These are phyloP conservation scores for Netelia fuscicornis DNA, from an alignment of 2,888 invertebrate species.

Conservation along the genomic window DNA sequence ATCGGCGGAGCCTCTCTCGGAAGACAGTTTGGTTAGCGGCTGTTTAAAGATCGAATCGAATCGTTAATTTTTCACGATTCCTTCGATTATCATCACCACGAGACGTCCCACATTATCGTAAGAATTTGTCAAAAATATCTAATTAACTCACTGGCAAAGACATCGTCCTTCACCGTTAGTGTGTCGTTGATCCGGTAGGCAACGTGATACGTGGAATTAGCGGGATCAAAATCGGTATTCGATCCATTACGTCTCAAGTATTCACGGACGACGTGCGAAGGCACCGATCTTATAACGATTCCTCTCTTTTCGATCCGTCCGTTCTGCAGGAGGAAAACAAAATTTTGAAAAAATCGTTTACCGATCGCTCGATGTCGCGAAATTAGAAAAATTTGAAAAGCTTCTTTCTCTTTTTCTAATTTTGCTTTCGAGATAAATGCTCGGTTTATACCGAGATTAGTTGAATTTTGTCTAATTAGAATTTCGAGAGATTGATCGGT, in stretches of 20 bases:
- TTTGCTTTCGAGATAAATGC: not conserved
- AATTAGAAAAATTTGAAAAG: not conserved
- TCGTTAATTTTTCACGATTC: too few species aligned
- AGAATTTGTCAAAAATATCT: too few species aligned
- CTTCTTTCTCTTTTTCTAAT: not conserved
- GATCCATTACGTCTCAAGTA: slow-evolving; percentile 48
- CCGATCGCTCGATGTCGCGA: not conserved
- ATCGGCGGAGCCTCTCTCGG: not conserved
- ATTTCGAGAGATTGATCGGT: too few species aligned
- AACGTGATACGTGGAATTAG: slow-evolving; percentile 54
- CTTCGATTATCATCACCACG: not conserved
- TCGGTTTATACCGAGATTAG: too few species aligned
- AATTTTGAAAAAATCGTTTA: not conserved
- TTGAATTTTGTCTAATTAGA: too few species aligned
- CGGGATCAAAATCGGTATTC: not conserved
- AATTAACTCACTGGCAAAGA: slow-evolving; percentile 23
- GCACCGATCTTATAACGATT: slow-evolving; percentile 54
- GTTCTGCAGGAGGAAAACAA: slow-evolving; percentile 35
- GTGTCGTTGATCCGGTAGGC: slow-evolving; percentile 29
- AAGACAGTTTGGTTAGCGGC: slow-evolving; percentile 11
- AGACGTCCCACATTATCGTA: not conserved
- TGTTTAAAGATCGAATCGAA: not conserved
- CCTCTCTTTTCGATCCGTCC: slow-evolving; percentile 41
- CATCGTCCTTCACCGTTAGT: not conserved
- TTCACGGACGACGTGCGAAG: slow-evolving; percentile 30